These are phyloP conservation scores for Benitochromis conjunctus DNA, from an alignment of 2,113 vertebrate species.

Conservation along the genomic window DNA sequence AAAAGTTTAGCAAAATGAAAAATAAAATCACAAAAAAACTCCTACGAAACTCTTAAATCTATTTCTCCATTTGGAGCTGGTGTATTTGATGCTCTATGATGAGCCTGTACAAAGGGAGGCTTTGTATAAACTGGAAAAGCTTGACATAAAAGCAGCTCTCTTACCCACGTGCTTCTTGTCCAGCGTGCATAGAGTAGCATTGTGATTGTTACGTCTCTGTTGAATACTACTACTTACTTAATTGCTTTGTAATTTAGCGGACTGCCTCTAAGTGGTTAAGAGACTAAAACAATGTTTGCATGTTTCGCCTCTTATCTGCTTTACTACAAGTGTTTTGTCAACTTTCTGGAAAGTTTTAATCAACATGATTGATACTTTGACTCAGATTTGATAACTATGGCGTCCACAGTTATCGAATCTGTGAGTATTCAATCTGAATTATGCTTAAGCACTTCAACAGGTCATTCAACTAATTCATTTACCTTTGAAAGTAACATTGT, in stretches of 20 bases:
- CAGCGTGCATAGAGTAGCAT: background rate
- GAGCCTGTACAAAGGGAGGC: accelerated
- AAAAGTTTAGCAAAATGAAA: background rate
- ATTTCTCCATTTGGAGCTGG: background rate
- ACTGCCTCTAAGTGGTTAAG: background rate
- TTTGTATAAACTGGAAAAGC: background rate
- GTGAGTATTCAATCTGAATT: background rate
- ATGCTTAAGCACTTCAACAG: background rate
- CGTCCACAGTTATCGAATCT: background rate
- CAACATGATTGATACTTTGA: background rate
- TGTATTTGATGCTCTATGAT: background rate
- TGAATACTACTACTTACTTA: background rate
- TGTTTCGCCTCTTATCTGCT: background rate
- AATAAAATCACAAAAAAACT: background rate
- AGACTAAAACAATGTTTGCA: background rate
- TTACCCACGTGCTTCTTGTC: background rate
- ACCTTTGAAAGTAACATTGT: background rate
- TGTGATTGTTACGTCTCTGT: background rate
- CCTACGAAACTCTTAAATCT: background rate
- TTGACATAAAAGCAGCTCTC: background rate
- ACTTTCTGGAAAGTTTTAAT: background rate
- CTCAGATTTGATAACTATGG: background rate
- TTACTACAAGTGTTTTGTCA: background rate
- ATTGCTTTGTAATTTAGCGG: background rate
- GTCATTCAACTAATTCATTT: background rate